phyloP scores from a whole-genome alignment of 1,140 invertebrate genomes.

The Melanaphis sacchari region DNA sequence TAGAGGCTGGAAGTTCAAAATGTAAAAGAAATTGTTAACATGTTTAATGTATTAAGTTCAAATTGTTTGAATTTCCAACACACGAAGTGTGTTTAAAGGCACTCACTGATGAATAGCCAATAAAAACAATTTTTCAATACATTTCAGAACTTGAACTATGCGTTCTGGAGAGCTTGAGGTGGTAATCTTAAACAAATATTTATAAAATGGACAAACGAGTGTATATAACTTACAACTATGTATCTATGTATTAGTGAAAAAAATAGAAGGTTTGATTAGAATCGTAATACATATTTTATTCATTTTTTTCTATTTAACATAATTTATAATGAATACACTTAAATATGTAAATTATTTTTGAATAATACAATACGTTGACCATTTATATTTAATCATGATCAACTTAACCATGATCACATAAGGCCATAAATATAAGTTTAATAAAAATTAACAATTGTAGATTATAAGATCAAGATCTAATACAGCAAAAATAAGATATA shows the following conservation, averaged over 20 bases:
- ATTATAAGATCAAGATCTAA: not conserved
- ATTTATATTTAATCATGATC: not conserved
- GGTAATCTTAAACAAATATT: not conserved
- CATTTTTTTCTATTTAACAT: not conserved
- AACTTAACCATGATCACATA: not conserved
- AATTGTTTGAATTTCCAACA: not conserved
- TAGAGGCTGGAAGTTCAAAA: no score
- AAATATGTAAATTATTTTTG: not conserved
- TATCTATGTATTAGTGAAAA: not conserved
- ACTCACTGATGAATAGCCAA: not conserved
- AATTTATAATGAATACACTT: not conserved
- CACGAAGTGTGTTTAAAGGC: not conserved
- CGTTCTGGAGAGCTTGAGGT: no score
- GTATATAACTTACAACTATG: no score
- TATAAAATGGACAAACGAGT: no score
- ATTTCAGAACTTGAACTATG: not conserved
- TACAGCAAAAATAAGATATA: not conserved
- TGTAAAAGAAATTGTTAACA: no score
- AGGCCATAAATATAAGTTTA: not conserved
- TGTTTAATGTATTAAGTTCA: no score
- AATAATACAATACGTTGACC: not conserved
- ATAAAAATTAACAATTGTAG: not conserved
- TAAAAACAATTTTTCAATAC: no score
- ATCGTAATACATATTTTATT: not conserved
- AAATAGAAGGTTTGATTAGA: not conserved